Evolutionary conservation across 2,797 vertebrate genomes (phyloP).

Genomic region (Atherinosoma microstoma): DNA sequence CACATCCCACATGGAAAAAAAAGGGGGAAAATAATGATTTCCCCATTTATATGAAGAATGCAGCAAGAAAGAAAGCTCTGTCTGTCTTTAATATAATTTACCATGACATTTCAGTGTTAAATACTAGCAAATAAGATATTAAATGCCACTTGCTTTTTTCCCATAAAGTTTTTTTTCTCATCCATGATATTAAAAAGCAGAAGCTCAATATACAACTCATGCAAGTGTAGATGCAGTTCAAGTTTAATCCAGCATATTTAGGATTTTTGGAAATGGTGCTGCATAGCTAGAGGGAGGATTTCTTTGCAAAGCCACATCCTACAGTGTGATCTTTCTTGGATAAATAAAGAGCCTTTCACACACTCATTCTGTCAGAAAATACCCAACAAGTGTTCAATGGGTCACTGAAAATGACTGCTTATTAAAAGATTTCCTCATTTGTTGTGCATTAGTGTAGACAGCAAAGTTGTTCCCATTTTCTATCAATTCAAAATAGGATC

Average conservation of each 20-base stretch:
- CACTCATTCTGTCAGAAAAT: slow-evolving; percentile 14
- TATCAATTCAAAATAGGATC: slow-evolving; percentile 36
- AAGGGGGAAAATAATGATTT: slow-evolving; percentile 62
- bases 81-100: slow-evolving; percentile 25
- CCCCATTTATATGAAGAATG: slow-evolving; percentile 49
- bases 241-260: background rate
- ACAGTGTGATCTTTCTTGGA: background rate
- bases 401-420: slow-evolving; percentile 13
- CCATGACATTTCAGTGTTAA: slow-evolving; percentile 29
- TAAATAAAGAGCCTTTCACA: background rate
- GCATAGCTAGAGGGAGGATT: background rate
- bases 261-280: background rate
- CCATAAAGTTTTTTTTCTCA: background rate
- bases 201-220: background rate
- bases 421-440: slow-evolving; percentile 26
- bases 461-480: slow-evolving; percentile 26
- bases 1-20: slow-evolving; percentile 35
- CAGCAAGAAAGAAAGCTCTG: slow-evolving; percentile 14
- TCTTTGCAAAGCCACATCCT: background rate
- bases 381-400: slow-evolving; percentile 21
- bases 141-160: background rate
- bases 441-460: slow-evolving; percentile 16
- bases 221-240: background rate
- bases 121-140: too few species aligned
- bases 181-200: background rate